Evolutionary conservation across 2,113 vertebrate genomes (phyloP), one percentile per base, ranked within the genome.

Genomic region (Hemicordylus capensis): DNA sequence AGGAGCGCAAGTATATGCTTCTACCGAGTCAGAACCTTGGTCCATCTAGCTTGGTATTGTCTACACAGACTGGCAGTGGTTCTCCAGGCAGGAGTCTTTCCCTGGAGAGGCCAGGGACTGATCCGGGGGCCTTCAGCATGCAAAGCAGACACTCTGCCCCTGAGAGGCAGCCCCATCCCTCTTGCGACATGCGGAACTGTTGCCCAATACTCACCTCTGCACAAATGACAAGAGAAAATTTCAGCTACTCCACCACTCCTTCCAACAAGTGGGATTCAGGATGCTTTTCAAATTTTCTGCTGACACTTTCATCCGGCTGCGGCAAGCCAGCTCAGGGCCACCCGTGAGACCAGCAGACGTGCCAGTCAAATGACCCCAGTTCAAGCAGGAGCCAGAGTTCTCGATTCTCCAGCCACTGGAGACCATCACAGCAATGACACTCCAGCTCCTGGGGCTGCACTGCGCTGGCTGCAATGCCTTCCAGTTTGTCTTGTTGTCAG

Each of bases 251-350:
- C 34, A 14, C n/a, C 54, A 11, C 63, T n/a, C 26, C 48, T 26
- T 20, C 20, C 39, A 20, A 0, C 56, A 42, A 63, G 84, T 69
- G 56, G 5, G 1, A 81, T 83, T 86, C 74, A 37, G 63, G 42
- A 76, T 59, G 0, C 0, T 73, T 59, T 34, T 66, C 61, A 51
- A 9, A 26, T 20, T 54, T 84, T 86, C 46, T 85, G 31, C 34
- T 91, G 37, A 61, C 39, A 74, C 19, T 46, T 14, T 72, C 48
- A 77, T 64, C 67, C 63, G 85, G 48, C 20, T 42, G 42, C 11
- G 61, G 75, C 74, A 88, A 44, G 56, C 59, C 20, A 66, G 64
- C 54, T 79, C 11, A 31, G 56, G 87, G 34, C 6, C 56, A 80
- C 39, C 48, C 22, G 1, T 19, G 59, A 72, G 64, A 59, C 2